phyloP scores from a whole-genome alignment of 2,113 vertebrate genomes.

The Sphaerodactylus townsendi region DNA sequence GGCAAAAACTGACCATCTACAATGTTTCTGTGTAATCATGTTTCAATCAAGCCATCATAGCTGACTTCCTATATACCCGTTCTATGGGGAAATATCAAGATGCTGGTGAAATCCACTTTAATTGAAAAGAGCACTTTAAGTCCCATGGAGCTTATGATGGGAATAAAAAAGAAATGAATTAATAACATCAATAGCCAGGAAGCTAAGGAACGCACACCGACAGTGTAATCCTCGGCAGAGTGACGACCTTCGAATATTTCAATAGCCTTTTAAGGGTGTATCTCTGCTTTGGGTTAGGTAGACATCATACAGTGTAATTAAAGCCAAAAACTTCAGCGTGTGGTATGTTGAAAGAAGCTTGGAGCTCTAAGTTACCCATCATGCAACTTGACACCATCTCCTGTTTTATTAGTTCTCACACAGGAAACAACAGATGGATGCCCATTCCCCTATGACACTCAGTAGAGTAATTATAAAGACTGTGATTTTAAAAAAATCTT shows the following conservation, averaged over 20 bases:
- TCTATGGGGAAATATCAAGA: conserved; percentile 46
- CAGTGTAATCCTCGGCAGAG: too few relatives aligned
- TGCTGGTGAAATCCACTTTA: conserved; percentile 39
- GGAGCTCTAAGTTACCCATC: background rate
- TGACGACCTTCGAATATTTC: too few relatives aligned
- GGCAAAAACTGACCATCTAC: conserved; percentile 27
- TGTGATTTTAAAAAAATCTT: background rate
- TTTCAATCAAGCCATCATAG: conserved; percentile 14
- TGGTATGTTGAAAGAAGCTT: conserved; percentile 37
- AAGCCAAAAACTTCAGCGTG: background rate
- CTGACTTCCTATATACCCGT: conserved; percentile 31
- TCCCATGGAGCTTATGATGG: conserved; percentile 12
- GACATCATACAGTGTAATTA: background rate
- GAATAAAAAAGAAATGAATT: conserved; percentile 33
- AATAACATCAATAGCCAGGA: conserved; percentile 35
- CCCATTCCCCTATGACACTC: background rate
- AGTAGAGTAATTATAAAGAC: conserved; percentile 8
- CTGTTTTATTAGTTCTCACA: conserved; percentile 33
- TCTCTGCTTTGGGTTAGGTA: background rate
- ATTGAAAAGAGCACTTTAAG: conserved; percentile 39
- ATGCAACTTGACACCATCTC: conserved; percentile 17
- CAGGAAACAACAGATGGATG: conserved; percentile 42
- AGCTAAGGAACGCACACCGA: accelerated
- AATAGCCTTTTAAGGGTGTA: too few relatives aligned
- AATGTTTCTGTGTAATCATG: conserved; percentile 39